Evolutionary conservation across 1,140 invertebrate genomes (phyloP).

Genomic region (Lutraria rhynchaena): DNA sequence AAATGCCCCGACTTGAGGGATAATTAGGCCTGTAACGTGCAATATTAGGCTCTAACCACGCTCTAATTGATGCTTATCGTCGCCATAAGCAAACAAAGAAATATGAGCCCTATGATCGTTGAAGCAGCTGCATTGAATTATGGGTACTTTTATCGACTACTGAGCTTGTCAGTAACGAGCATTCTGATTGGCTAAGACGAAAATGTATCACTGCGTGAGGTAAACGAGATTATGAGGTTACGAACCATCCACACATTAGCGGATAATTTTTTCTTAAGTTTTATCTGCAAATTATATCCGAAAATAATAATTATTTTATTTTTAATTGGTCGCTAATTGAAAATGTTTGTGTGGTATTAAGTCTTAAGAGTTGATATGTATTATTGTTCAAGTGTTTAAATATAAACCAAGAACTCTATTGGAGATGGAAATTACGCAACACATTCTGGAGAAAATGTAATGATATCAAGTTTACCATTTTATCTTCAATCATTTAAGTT

Average conservation of each 20-base stretch:
- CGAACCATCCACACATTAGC: constrained; percentile 30
- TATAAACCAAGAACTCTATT: too few relatives aligned
- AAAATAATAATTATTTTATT: constrained; percentile 15
- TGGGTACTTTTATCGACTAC: constrained; percentile 54
- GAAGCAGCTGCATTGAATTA: constrained; percentile 59
- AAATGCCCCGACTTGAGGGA: constrained; percentile 51
- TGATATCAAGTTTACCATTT: too few relatives aligned
- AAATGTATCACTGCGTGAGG: constrained; percentile 47
- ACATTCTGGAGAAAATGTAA: too few relatives aligned
- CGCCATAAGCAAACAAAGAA: constrained; percentile 60
- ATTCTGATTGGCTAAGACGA: constrained; percentile 44
- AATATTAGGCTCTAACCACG: constrained; percentile 58
- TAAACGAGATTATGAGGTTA: constrained; percentile 26
- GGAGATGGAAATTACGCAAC: too few relatives aligned
- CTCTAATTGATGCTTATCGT: constrained; percentile 60
- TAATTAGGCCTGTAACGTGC: constrained; percentile 60
- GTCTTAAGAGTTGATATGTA: too few relatives aligned
- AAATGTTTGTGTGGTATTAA: too few relatives aligned
- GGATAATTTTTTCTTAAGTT: constrained; percentile 3
- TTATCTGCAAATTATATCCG: constrained; percentile 10
- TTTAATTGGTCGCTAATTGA: too few relatives aligned
- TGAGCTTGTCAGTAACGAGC: constrained; percentile 35
- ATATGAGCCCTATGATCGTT: constrained; percentile 56
- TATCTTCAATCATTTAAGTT: too few relatives aligned
- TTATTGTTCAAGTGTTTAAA: too few relatives aligned